Conservation (phyloP, 2,888 invertebrate species). For the Chironomus tentans region DNA sequence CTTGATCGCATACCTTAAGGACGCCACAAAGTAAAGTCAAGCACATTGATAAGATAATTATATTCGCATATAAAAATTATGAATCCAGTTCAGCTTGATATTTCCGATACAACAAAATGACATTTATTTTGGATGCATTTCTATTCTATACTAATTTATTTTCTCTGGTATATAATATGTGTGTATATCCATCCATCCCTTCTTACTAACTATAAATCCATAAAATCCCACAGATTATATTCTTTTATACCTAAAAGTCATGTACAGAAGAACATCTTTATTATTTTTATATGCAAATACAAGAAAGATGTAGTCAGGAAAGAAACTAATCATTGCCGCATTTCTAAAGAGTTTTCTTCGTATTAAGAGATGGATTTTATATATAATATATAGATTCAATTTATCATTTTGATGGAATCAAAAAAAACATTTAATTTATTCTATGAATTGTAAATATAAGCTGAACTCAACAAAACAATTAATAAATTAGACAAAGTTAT, state of each 20-base stretch:
- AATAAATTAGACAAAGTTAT: not conserved
- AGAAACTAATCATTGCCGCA: too few species aligned
- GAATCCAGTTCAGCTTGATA: not conserved
- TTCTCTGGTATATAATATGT: not conserved
- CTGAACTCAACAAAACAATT: not conserved
- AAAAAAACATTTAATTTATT: not conserved
- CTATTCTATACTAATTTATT: not conserved
- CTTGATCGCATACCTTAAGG: conserved; percentile 86
- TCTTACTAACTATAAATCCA: too few species aligned
- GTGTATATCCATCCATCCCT: not conserved
- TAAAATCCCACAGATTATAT: not conserved
- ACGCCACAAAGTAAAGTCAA: conserved; percentile 66
- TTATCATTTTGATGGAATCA: not conserved
- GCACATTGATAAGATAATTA: not conserved
- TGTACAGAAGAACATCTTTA: too few species aligned
- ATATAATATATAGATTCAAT: not conserved
- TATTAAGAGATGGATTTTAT: not conserved
- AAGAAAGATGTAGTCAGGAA: too few species aligned
- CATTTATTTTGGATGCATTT: not conserved
- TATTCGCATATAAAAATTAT: not conserved
- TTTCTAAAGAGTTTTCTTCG: not conserved
- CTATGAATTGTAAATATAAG: not conserved
- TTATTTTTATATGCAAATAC: too few species aligned
- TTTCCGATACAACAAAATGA: not conserved
- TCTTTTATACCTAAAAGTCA: too few species aligned